Evolutionary conservation across 2,113 vertebrate species (phyloP).

Genomic region (Pangasianodon gigas): DNA sequence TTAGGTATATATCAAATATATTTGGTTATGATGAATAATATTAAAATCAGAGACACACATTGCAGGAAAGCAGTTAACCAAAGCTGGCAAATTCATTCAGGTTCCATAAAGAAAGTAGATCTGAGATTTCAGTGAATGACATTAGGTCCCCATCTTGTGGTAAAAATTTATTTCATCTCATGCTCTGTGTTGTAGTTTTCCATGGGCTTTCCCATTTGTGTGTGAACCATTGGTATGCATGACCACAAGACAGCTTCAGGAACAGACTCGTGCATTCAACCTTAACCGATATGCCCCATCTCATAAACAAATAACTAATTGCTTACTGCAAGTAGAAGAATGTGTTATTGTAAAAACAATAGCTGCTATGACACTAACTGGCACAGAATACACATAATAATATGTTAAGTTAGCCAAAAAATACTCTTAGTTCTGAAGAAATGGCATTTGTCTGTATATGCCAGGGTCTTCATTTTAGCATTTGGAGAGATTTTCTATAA

Average conservation of each 20-base stretch:
- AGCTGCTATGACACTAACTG: background rate
- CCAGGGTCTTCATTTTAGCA: background rate
- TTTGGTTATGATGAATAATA: background rate
- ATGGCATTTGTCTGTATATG: background rate
- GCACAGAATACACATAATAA: background rate
- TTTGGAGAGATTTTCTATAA: background rate
- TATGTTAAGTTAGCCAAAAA: background rate
- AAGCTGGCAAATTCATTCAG: background rate
- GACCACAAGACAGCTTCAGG: constrained; percentile 15
- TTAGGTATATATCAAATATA: background rate
- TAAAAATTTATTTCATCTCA: constrained; percentile 10
- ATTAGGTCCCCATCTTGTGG: constrained; percentile 47
- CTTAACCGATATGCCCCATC: background rate
- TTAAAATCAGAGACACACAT: background rate
- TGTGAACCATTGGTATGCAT: constrained; percentile 27
- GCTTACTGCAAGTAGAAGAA: background rate
- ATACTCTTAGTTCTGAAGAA: background rate
- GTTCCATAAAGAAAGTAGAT: background rate
- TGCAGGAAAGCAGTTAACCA: background rate
- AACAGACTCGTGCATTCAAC: background rate
- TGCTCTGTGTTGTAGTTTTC: background rate
- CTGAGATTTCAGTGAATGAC: background rate
- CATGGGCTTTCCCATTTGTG: background rate
- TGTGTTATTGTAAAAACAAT: background rate
- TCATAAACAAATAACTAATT: background rate